A percentile compares a stretch with the other conserved stretches of the same genome.
Conservation (phyloP, 2,797 vertebrate species). For the Zalophus californianus region DNA sequence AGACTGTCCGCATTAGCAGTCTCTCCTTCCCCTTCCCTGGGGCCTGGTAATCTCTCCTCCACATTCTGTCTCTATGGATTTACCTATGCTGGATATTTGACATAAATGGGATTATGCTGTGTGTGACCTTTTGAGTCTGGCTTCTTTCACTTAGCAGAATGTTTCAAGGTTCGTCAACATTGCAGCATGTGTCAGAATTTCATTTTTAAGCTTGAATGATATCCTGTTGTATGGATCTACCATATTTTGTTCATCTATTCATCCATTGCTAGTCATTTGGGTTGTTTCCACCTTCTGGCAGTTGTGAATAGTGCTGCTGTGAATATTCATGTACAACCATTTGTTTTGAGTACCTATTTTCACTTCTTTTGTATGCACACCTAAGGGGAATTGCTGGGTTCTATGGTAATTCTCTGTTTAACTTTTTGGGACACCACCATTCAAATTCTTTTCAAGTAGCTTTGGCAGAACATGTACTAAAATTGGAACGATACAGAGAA, state of each 20-base stretch:
- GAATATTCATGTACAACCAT: neutral
- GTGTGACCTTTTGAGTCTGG: neutral
- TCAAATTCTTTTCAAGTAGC: neutral
- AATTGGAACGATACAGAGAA: neutral
- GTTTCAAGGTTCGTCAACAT: neutral
- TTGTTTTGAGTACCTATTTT: neutral
- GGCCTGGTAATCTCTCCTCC: neutral
- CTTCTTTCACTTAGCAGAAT: neutral
- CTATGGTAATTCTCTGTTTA: neutral
- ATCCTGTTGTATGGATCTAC: neutral
- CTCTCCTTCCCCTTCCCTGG: neutral
- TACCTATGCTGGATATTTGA: neutral
- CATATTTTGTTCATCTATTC: neutral
- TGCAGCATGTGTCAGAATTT: neutral
- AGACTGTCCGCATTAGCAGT: neutral
- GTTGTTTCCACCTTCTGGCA: neutral
- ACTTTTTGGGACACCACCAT: neutral
- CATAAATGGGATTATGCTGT: neutral
- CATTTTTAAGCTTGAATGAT: neutral
- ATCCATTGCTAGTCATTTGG: neutral
- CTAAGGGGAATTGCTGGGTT: neutral
- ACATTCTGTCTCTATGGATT: too few species aligned
- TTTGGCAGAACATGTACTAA: neutral
- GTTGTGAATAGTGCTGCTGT: neutral
- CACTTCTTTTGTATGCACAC: too few species aligned